Base-by-base conservation (phyloP, 2,888 invertebrate genomes). In the Hydraecia micacea region DNA sequence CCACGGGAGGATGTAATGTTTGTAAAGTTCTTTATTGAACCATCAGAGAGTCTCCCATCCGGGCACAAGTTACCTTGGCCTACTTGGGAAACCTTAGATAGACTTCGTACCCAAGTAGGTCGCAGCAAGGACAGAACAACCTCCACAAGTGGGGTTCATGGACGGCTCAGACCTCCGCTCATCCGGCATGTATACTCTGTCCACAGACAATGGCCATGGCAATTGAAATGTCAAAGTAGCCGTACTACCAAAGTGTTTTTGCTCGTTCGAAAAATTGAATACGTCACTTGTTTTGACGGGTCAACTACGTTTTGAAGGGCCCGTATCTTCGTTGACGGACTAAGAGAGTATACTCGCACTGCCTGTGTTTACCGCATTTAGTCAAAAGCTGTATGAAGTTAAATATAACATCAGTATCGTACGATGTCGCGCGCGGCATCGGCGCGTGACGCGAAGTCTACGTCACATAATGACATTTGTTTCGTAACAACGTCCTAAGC, bases 361-460 rank as follows among this genome's bases (percentile, higher is more conserved):
- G 55, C 13, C 46, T 3, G 28, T 39, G 49, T 11, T 55, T 32
- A 39, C 58, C 42, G 13, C 25, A 42, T 65, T 58, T 36, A 28
- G 36, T 46, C 6, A 62, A 36, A 70, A 60, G 42, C 69, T 36
- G 42, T n/a, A 6, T 32, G 13, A 77, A 77, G n/a, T 42, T 70
- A 79, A 60, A 84, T 58, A 46, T 58, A 71, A 28, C n/a, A 8
- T 15, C 46, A 15, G 39, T 18, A 86, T 82, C 86, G 46, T 82
- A 82, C 66, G 86, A 74, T 74, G 74, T 28, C 52, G 60, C 82
- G 86, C 52, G 60, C 82, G 86, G 81, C 75, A 75, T 25, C n/a
- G 7, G 49, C 25, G 74, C 63, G 74, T 81, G 85, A 81, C 68
- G 58, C 36, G 15, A 1, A 9, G 13, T 15, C 28, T 0, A 70